Conservation (phyloP, 2,888 invertebrate species). For the Platynereis dumerilii region DNA sequence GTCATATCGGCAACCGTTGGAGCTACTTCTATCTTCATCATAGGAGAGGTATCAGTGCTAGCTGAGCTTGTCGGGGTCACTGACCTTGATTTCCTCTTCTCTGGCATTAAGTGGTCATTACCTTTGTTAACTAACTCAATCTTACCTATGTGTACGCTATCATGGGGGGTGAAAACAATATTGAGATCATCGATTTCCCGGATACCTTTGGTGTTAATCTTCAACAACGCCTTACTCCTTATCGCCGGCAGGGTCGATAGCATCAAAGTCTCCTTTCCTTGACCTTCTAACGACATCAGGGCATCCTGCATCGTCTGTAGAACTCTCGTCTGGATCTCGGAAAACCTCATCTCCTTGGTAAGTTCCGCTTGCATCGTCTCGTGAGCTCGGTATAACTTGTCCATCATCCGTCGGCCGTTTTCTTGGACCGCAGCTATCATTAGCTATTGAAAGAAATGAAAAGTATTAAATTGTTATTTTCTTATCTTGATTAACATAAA, state of each 20-base stretch:
- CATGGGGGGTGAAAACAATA: neutral
- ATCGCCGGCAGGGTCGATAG: neutral
- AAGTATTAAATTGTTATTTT: no score
- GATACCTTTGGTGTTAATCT: neutral
- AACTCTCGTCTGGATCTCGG: neutral
- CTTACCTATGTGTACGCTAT: neutral
- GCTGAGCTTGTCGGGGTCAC: no score
- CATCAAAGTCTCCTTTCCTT: neutral
- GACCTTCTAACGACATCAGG: neutral
- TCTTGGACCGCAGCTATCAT: slow-evolving; percentile 1
- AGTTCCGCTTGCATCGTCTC: neutral
- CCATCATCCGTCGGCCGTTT: neutral
- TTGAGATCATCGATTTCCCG: neutral
- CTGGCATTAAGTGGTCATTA: no score
- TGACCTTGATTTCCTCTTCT: no score
- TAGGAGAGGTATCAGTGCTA: no score
- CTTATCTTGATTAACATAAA: no score
- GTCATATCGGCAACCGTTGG: no score
- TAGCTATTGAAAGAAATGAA: no score
- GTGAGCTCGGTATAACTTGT: neutral
- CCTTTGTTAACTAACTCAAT: neutral
- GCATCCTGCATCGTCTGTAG: neutral
- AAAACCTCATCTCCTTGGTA: neutral
- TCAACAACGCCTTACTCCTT: neutral
- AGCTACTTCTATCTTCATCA: no score